Percentiles rank a stretch among this genome's conserved stretches.
phyloP scores from a whole-genome alignment of 1,140 invertebrate genomes.

The Apis laboriosa region DNA sequence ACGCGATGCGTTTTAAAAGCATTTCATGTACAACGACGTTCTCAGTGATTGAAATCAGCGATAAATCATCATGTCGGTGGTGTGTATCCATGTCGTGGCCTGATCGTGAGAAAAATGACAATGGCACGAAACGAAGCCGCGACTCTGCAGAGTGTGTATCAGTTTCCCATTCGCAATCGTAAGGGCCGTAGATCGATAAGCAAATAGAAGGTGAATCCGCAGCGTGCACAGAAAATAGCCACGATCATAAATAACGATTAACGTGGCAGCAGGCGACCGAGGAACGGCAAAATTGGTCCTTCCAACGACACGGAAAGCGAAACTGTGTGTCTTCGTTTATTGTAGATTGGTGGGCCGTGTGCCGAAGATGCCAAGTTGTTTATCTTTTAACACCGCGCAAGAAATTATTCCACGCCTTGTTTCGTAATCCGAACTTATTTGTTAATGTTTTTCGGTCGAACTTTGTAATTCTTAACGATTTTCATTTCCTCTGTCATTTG shows the following conservation, averaged over 20 bases:
- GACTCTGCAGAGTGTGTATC: not conserved
- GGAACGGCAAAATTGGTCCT: conserved; percentile 65
- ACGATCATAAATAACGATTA: conserved; percentile 65
- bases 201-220: conserved; percentile 40
- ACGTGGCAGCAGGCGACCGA: conserved; percentile 59
- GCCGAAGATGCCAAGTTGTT: conserved; percentile 58
- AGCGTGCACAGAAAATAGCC: conserved; percentile 24
- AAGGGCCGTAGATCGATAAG: conserved; percentile 43
- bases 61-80: conserved; percentile 27
- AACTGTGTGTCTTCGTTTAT: conserved; percentile 66
- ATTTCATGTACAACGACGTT: not conserved
- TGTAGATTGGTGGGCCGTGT: conserved; percentile 57
- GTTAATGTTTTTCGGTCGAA: not conserved
- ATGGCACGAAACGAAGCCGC: not conserved
- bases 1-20: not conserved
- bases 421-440: conserved; percentile 15
- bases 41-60: not conserved
- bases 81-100: not conserved
- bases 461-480: not conserved
- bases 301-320: conserved; percentile 57
- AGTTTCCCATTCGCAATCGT: conserved; percentile 14
- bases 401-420: conserved; percentile 41
- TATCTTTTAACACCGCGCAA: conserved; percentile 41
- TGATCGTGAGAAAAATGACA: conserved; percentile 31
- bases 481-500: too few relatives aligned